These are phyloP conservation scores for Alviniconcha strummeri DNA, from an alignment of 2,888 invertebrate species.

Conservation along the genomic window DNA sequence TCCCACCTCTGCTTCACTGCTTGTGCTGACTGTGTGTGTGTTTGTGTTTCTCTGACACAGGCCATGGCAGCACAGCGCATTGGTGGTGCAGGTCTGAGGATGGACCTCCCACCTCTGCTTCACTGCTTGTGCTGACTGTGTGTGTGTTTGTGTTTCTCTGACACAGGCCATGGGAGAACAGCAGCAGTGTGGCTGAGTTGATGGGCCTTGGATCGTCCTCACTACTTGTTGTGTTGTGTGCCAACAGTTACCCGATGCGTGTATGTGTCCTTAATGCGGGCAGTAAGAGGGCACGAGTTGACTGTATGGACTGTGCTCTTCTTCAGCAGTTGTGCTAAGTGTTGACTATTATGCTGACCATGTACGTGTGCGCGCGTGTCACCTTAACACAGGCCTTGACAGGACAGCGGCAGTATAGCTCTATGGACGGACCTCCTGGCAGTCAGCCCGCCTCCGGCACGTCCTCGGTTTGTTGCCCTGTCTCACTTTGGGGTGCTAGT, in stretches of 20 bases:
- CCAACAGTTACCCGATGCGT: no score
- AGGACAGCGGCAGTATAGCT: constrained; percentile 63
- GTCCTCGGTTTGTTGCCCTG: constrained; percentile 25
- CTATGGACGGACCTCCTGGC: constrained; percentile 51
- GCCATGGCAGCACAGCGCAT: no score
- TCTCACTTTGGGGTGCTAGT: background rate
- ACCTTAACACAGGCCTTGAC: constrained; percentile 53
- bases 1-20: no score
- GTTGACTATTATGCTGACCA: no score
- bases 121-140: no score
- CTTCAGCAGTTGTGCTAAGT: no score
- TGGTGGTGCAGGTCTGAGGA: no score
- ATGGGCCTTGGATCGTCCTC: background rate
- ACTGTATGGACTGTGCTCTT: no score
- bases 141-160: background rate
- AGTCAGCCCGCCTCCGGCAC: constrained; percentile 26
- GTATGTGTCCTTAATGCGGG: no score
- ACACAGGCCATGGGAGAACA: background rate
- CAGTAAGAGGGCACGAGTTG: no score
- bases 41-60: background rate
- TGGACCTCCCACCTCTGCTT: no score
- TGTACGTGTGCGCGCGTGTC: background rate
- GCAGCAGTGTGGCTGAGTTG: background rate
- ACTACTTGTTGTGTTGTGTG: no score
- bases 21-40: background rate